phyloP scores from a whole-genome alignment of 2,888 invertebrate species.

The Tiphia femorata region DNA sequence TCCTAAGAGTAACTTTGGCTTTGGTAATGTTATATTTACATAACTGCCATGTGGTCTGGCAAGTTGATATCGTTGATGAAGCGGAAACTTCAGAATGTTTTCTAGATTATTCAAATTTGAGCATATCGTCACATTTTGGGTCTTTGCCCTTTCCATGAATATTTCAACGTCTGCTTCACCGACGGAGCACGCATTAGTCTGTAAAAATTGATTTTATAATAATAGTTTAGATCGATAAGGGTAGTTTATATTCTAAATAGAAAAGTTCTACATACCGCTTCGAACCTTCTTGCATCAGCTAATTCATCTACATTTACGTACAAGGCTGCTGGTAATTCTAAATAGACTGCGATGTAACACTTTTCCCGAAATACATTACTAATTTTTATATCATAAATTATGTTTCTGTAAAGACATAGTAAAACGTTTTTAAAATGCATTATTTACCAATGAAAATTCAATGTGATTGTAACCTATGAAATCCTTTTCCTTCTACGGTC shows the following conservation, averaged over 20 bases:
- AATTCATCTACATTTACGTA: constrained; percentile 64
- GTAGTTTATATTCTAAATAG: constrained; percentile 4
- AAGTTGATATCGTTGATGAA: constrained; percentile 62
- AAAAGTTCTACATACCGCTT: constrained; percentile 49
- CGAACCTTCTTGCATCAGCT: constrained; percentile 55
- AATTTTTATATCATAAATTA: constrained; percentile 50
- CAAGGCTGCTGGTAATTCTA: constrained; percentile 56
- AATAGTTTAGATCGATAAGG: neutral
- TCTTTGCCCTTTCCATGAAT: constrained; percentile 56
- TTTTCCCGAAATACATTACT: constrained; percentile 38
- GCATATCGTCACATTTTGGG: constrained; percentile 58
- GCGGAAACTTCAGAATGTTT: constrained; percentile 45
- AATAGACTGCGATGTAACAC: constrained; percentile 53
- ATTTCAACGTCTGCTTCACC: constrained; percentile 63
- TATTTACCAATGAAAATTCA: neutral
- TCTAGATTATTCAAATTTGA: constrained; percentile 29
- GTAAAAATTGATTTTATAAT: constrained; percentile 11
- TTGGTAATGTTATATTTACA: constrained; percentile 43
- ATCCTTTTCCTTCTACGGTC: constrained; percentile 56
- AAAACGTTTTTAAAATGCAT: neutral
- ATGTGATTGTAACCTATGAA: constrained; percentile 59
- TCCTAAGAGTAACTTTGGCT: constrained; percentile 55
- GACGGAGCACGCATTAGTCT: constrained; percentile 55
- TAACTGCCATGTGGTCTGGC: constrained; percentile 43
- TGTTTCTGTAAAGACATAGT: constrained; percentile 38